Evolutionary conservation across 2,113 vertebrate genomes (phyloP), one percentile per base, ranked within the genome.

Genomic region (Pseudorectes ferrugineus): DNA sequence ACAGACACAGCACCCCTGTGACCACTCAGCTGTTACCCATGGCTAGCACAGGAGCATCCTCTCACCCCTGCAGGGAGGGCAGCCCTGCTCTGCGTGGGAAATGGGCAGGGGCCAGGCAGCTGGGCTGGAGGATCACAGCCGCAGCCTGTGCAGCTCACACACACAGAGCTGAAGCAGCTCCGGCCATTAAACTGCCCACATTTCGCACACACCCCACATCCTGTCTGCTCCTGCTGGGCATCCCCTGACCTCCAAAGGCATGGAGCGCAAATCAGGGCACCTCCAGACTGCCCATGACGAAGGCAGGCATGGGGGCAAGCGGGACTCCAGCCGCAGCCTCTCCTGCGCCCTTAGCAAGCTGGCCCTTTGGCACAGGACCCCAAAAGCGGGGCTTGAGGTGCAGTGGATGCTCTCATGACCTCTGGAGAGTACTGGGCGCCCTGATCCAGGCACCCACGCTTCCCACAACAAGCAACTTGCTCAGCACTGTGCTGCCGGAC

Each of bases 401-500:
- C 12, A 14, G 12, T 4, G 6, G 16, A 43, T 21, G 11, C 17
- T 54, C 19, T 29, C 40, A 29, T 0, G 2, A 22, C 8, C 20
- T 43, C 55, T 3, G 9, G 28, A 87, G 35, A 61, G 20, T 33
- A 71, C 28, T 3, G 5, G 7, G 7, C 29, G 9, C 35, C 22
- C 51, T 15, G 2, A 9, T 16, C 6, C 1, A 3, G 14, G 22
- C 22, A 85, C 9, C 5, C 3, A 3, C 0, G 0, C 15, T 52
- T 78, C 25, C 46, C 31, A 48, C 9, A 20, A 33, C 28, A 61
- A 42, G 29, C 0, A 1, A 49, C 17, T 45, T 3, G 10, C 24
- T 20, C 4, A 5, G 13, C 5, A 13, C 6, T 0, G 0, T 22
- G n/a, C 14, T 11, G 10, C 23, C 0, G 0, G 22, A 38, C 33